Evolutionary conservation across 2,888 invertebrate genomes (phyloP), one percentile per base, ranked within the genome.

Genomic region (Boloria selene): DNA sequence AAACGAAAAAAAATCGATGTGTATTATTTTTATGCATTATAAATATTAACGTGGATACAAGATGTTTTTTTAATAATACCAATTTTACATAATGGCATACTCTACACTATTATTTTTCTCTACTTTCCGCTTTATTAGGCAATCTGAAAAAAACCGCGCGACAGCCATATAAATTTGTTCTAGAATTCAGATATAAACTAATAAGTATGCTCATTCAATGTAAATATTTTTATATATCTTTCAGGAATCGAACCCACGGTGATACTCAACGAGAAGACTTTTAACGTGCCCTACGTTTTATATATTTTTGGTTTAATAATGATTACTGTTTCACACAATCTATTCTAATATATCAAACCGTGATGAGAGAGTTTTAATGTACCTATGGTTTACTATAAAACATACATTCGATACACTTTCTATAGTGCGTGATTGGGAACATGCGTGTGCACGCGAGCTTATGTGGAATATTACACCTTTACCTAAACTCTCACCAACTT

Each of bases 371-470:
- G 14, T 22, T 59, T 26, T 13, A 4, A 47, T 53, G 13, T 50
- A 22, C 22, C 22, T 22, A 42, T 58, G 22, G 38, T 47, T 26
- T 42, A 44, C 16, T 42, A 49, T 53, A 22, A 38, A 49, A 50
- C 50, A 50, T 45, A 52, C 54, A 59, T 63, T 51, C 14, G 5
- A 51, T 44, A 61, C 53, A 61, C 51, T 61, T 65, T 65, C 53
- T 61, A 61, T 61, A 38, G 51, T 61, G 54, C 65, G 55, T 65
- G 61, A 56, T 55, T 42, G 54, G 61, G 54, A 61, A 44, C 55
- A 65, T 65, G 65, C 65, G 65, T 61, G 65, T 65, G 55, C 55
- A 61, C 54, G 61, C 61, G 38, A 65, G 42, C 54, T 61, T 58
- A 55, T 49, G 53, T 59, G 59, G 52, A 54, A 54, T 49, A 49